phyloP scores from a whole-genome alignment of 2,113 vertebrate genomes.

The Lophura nycthemera region DNA sequence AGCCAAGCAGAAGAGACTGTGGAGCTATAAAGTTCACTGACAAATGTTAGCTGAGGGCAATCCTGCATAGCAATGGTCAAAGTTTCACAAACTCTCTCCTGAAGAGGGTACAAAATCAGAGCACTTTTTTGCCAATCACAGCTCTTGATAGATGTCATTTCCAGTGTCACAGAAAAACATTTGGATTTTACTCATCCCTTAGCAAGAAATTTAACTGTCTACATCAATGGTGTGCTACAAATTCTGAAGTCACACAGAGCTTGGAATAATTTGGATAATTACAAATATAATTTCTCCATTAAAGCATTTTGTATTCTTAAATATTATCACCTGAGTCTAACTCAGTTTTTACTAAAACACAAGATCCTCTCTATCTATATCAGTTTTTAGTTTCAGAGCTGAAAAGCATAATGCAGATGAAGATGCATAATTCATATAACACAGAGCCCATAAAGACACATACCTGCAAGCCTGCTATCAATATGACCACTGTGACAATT shows the following conservation, averaged over 20 bases:
- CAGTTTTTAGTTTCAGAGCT: not conserved
- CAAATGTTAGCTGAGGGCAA: not conserved
- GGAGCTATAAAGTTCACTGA: not conserved
- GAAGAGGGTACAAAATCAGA: not conserved
- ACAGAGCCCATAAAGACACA: not conserved
- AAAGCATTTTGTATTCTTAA: not conserved
- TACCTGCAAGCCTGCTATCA: not conserved
- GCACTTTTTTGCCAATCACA: not conserved
- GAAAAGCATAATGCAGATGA: not conserved
- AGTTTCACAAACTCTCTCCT: not conserved
- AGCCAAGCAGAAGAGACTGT: not conserved
- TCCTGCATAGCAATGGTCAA: not conserved
- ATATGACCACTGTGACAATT: not conserved
- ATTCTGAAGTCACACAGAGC: not conserved
- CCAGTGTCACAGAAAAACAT: not conserved
- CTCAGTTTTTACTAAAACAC: not conserved
- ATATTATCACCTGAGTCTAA: not conserved
- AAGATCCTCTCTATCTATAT: not conserved
- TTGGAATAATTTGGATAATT: not conserved
- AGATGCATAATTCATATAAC: not conserved
- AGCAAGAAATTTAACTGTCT: not conserved
- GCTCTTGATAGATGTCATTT: not conserved
- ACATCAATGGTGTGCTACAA: not conserved
- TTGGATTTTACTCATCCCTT: not conserved
- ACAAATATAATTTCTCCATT: not conserved